Conservation (phyloP, 1,140 invertebrate species). For the Rhagoletis zephyria region DNA sequence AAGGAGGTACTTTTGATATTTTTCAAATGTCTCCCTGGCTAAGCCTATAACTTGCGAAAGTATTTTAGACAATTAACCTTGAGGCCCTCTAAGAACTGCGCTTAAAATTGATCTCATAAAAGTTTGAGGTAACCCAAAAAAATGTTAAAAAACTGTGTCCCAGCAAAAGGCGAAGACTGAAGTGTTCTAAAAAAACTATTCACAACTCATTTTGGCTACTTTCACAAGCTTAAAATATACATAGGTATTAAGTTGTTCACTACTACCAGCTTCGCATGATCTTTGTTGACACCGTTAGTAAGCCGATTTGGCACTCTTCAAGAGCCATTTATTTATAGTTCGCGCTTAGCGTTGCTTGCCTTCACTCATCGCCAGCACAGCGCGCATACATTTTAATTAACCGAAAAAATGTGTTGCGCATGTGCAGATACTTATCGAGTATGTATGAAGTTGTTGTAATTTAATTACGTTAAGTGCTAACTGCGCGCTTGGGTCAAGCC, state of each 20-base stretch:
- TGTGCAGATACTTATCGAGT: neutral
- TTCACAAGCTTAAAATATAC: neutral
- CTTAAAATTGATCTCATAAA: too few relatives aligned
- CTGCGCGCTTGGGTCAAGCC: slow-evolving; percentile 24
- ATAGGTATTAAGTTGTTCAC: neutral
- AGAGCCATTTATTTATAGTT: neutral
- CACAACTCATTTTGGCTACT: neutral
- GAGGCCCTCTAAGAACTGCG: too few relatives aligned
- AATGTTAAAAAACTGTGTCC: too few relatives aligned
- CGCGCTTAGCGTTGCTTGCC: neutral
- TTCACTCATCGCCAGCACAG: neutral
- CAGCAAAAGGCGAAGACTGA: too few relatives aligned
- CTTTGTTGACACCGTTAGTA: neutral
- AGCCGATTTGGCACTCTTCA: slow-evolving; percentile 3
- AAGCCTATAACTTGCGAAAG: too few relatives aligned
- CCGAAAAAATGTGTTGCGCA: slow-evolving; percentile 2
- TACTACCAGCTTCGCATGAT: neutral
- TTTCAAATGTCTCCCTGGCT: too few relatives aligned
- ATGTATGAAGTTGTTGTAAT: slow-evolving; percentile 44
- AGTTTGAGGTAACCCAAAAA: too few relatives aligned
- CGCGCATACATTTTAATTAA: slow-evolving; percentile 26
- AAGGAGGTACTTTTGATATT: too few relatives aligned
- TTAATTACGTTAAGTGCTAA: slow-evolving; percentile 52
- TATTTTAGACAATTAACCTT: too few relatives aligned
- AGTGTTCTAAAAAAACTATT: too few relatives aligned